These are phyloP conservation scores for Stenopsyche tienmushanensis DNA, from an alignment of 1,140 invertebrate species.

Conservation along the genomic window DNA sequence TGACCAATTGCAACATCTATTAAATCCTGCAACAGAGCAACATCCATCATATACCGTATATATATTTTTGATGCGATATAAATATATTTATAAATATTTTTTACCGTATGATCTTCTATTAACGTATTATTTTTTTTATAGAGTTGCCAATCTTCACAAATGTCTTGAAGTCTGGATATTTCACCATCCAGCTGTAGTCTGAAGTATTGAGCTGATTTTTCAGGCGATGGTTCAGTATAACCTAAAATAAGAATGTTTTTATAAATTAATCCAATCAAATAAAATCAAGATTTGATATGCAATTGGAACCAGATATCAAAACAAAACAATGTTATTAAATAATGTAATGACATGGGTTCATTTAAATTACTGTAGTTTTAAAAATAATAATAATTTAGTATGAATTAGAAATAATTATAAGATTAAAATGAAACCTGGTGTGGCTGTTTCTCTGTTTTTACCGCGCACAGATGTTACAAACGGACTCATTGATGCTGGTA, in stretches of 20 bases:
- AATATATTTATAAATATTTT: background rate
- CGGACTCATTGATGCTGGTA: conserved; percentile 42
- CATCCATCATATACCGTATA: conserved; percentile 36
- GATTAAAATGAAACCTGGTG: too few species aligned
- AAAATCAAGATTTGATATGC: too few species aligned
- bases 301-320: too few species aligned
- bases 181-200: conserved; percentile 54
- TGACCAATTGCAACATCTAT: conserved; percentile 70
- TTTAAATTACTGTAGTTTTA: conserved; percentile 35
- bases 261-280: background rate
- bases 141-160: conserved; percentile 54
- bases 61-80: background rate
- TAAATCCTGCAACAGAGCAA: conserved; percentile 49
- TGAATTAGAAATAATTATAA: conserved; percentile 7
- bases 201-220: conserved; percentile 57
- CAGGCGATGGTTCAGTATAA: conserved; percentile 44
- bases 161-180: conserved; percentile 48
- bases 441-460: conserved; percentile 53
- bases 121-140: conserved; percentile 45
- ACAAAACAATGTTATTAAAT: too few species aligned
- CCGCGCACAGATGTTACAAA: conserved; percentile 49
- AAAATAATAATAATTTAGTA: conserved; percentile 47
- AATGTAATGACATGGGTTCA: too few species aligned
- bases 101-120: conserved; percentile 38
- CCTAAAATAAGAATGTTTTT: conserved; percentile 4